phyloP scores from a whole-genome alignment of 2,888 invertebrate species.

The Atrina japonica region DNA sequence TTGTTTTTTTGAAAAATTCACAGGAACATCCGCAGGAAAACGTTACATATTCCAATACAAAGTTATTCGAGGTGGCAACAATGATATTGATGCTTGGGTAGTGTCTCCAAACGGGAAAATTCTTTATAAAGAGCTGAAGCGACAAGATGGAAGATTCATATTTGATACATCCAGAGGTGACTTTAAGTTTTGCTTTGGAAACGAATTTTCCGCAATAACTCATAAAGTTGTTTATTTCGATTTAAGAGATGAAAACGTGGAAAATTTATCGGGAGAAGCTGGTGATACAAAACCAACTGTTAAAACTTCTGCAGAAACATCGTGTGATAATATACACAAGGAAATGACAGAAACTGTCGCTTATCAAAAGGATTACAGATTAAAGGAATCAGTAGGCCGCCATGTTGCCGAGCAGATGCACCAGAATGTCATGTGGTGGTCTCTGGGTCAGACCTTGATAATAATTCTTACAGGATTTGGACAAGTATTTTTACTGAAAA shows the following conservation, averaged over 20 bases:
- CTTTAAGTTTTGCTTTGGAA: slow-evolving; percentile 74
- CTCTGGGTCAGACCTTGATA: slow-evolving; percentile 66
- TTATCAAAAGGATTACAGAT: slow-evolving; percentile 68
- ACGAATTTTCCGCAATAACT: slow-evolving; percentile 75
- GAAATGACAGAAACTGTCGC: slow-evolving; percentile 62
- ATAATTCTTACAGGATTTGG: slow-evolving; percentile 75
- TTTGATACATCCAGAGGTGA: slow-evolving; percentile 75
- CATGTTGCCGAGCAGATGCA: slow-evolving; percentile 73
- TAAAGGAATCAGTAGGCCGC: slow-evolving; percentile 74
- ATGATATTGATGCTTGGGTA: slow-evolving; percentile 74
- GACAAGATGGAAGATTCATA: slow-evolving; percentile 58
- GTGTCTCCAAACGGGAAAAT: slow-evolving; percentile 74
- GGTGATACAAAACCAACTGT: slow-evolving; percentile 62
- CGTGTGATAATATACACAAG: slow-evolving; percentile 67
- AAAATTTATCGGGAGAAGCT: slow-evolving; percentile 67
- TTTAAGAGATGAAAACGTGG: slow-evolving; percentile 65
- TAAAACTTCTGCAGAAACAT: slow-evolving; percentile 58
- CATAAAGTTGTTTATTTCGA: slow-evolving; percentile 75
- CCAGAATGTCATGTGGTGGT: slow-evolving; percentile 72
- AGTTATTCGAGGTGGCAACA: slow-evolving; percentile 75
- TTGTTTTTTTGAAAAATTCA: slow-evolving; percentile 74
- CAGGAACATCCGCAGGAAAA: slow-evolving; percentile 47
- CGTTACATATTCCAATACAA: slow-evolving; percentile 71
- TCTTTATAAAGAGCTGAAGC: slow-evolving; percentile 67
- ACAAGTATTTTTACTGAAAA: slow-evolving; percentile 74